phyloP scores from a whole-genome alignment of 2,797 vertebrate species.

The Moxostoma hubbsi region DNA sequence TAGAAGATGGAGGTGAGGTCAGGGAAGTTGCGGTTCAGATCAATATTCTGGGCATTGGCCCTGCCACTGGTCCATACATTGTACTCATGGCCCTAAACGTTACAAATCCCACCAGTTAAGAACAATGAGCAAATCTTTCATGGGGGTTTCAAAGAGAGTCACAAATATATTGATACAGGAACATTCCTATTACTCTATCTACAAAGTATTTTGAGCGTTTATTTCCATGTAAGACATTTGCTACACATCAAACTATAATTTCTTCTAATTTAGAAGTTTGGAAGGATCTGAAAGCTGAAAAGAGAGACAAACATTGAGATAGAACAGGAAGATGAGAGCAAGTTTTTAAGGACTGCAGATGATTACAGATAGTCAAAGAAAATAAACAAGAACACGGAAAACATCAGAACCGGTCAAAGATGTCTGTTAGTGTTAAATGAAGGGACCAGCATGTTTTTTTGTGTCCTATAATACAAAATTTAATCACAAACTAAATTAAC shows the following conservation, averaged over 20 bases:
- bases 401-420: conserved; percentile 32
- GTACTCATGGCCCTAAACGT: conserved; percentile 85
- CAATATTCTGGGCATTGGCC: conserved; percentile 90
- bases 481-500: too few relatives aligned
- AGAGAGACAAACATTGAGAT: background rate
- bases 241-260: background rate
- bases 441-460: conserved; percentile 48
- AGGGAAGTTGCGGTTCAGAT: conserved; percentile 97
- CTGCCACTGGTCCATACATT: conserved; percentile 93
- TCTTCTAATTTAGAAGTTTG: background rate
- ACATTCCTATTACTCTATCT: background rate
- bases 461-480: conserved; percentile 8
- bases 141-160: conserved; percentile 2
- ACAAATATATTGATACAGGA: background rate
- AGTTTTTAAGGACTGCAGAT: background rate
- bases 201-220: background rate
- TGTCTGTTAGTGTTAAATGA: conserved; percentile 23
- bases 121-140: background rate
- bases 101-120: conserved; percentile 21
- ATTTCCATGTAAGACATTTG: background rate
- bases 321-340: background rate
- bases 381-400: conserved; percentile 1
- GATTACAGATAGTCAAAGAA: too few relatives aligned
- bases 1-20: conserved; percentile 92
- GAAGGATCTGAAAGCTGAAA: background rate